Percentiles rank a stretch among this genome's conserved stretches.
Conservation (phyloP, 2,888 invertebrate genomes). For the Scaptomyza reducta region DNA sequence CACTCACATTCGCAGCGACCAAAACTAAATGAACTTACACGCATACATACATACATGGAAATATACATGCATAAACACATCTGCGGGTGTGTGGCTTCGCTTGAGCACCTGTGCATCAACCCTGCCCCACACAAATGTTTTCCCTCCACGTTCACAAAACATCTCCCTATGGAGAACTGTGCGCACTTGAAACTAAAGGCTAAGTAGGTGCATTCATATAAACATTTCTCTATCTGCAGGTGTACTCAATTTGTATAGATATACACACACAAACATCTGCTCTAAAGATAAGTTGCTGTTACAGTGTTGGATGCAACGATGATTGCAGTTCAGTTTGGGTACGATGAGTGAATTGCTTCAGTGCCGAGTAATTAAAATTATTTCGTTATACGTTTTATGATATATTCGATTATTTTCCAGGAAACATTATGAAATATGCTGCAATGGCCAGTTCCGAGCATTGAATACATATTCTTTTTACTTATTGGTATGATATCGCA, state of each 20-base stretch:
- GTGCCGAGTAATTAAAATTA: constrained; percentile 70
- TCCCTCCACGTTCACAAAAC: constrained; percentile 21
- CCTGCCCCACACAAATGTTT: not conserved
- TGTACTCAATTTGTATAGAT: constrained; percentile 20
- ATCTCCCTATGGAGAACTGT: constrained; percentile 30
- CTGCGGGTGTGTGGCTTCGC: constrained; percentile 56
- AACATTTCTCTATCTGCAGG: constrained; percentile 50
- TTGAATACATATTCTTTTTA: too few species aligned
- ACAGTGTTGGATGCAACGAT: not conserved
- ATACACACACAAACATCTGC: constrained; percentile 16
- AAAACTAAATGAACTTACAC: constrained; percentile 70
- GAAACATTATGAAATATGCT: not conserved
- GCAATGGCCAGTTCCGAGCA: too few species aligned
- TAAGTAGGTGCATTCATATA: constrained; percentile 77
- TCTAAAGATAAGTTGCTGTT: constrained; percentile 24
- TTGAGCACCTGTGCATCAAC: constrained; percentile 65
- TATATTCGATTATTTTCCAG: constrained; percentile 8
- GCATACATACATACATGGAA: constrained; percentile 13
- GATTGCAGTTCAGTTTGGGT: constrained; percentile 11
- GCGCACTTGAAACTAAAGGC: constrained; percentile 73
- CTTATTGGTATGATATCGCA: not conserved
- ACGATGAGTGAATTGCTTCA: constrained; percentile 55
- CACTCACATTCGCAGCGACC: constrained; percentile 72
- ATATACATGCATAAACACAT: constrained; percentile 6
- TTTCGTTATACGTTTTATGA: constrained; percentile 47